Evolutionary conservation across 1,140 invertebrate species (phyloP).

Genomic region (Diprion similis): DNA sequence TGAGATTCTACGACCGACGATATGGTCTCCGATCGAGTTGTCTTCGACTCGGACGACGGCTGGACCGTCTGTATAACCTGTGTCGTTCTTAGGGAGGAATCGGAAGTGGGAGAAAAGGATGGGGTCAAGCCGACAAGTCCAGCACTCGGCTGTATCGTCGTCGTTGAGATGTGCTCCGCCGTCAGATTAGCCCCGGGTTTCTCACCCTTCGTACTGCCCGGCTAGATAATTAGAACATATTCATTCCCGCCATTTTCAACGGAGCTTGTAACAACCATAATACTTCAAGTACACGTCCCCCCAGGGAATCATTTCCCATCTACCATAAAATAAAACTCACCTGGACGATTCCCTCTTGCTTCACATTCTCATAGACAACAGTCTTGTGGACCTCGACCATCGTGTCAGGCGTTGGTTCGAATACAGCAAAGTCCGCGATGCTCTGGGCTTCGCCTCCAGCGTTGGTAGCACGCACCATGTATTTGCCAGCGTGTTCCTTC

Average conservation of each 20-base stretch:
- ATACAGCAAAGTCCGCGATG: slow-evolving; percentile 77
- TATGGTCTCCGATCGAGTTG: slow-evolving; percentile 53
- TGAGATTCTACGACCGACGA: slow-evolving; percentile 56
- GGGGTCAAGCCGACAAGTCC: slow-evolving; percentile 47
- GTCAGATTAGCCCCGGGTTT: slow-evolving; percentile 48
- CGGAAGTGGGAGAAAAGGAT: slow-evolving; percentile 34
- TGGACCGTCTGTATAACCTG: slow-evolving; percentile 36
- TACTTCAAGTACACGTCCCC: not conserved
- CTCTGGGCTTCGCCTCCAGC: slow-evolving; percentile 78
- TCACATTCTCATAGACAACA: slow-evolving; percentile 67
- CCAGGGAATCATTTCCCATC: not conserved
- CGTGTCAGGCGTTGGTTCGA: slow-evolving; percentile 73
- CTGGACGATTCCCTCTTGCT: slow-evolving; percentile 51
- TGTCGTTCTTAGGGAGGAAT: slow-evolving; percentile 46
- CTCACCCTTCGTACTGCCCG: slow-evolving; percentile 49
- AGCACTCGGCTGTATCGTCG: slow-evolving; percentile 51
- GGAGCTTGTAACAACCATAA: not conserved
- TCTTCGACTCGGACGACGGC: slow-evolving; percentile 30
- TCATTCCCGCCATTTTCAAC: not conserved
- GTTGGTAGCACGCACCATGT: slow-evolving; percentile 76
- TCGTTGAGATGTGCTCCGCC: slow-evolving; percentile 50
- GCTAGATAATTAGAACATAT: slow-evolving; percentile 30
- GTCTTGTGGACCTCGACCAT: slow-evolving; percentile 74
- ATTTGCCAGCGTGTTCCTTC: slow-evolving; percentile 72
- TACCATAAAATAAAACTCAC: slow-evolving; percentile 34